Evolutionary conservation across 2,113 vertebrate species (phyloP).

Genomic region (Numida meleagris): DNA sequence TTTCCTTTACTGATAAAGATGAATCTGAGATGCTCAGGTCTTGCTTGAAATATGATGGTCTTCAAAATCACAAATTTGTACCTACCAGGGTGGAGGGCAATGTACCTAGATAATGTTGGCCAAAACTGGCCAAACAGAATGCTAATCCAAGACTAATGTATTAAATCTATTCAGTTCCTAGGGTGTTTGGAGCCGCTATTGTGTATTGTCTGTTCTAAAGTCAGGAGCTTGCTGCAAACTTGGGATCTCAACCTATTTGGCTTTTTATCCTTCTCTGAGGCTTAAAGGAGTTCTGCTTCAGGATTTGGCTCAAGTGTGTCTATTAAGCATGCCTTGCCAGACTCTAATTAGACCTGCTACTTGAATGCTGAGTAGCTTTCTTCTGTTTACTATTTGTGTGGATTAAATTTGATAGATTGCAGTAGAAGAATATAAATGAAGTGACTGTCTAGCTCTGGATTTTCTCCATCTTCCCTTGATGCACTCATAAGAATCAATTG

Average conservation of each 20-base stretch:
- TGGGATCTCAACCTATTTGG: background rate
- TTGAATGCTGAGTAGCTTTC: conserved; percentile 36
- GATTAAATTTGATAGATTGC: conserved; percentile 39
- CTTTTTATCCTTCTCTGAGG: background rate
- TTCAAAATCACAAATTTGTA: background rate
- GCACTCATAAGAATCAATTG: conserved; percentile 44
- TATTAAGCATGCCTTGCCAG: background rate
- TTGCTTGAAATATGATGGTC: background rate
- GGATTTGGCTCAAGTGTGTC: background rate
- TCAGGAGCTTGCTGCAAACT: background rate
- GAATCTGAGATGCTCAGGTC: background rate
- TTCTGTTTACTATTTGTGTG: conserved; percentile 32
- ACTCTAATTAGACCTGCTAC: background rate
- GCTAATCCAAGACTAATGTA: background rate
- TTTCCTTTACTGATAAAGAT: background rate
- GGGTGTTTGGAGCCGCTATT: background rate
- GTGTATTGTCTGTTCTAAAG: background rate
- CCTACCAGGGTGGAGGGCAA: rapidly evolving
- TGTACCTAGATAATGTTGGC: background rate
- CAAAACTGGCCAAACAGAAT: background rate
- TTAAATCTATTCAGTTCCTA: background rate
- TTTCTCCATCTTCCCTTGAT: conserved; percentile 37
- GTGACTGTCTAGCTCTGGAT: conserved; percentile 36
- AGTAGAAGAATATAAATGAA: conserved; percentile 29
- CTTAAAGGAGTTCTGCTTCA: background rate